Percentiles rank a stretch among this genome's conserved stretches.
phyloP scores from a whole-genome alignment of 2,113 vertebrate genomes.

The Oplegnathus fasciatus region DNA sequence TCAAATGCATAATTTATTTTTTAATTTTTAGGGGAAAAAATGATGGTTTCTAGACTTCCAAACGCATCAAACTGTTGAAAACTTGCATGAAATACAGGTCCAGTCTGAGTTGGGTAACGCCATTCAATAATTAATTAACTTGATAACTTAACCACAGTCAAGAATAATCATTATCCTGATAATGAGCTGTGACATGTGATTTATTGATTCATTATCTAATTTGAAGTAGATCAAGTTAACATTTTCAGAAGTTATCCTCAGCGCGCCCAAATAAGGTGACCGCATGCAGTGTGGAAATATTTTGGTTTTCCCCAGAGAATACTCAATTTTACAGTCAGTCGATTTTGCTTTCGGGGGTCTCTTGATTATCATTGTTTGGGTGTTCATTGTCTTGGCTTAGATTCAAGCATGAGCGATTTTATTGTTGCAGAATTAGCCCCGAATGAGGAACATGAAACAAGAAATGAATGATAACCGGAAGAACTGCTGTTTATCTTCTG shows the following conservation, averaged over 20 bases:
- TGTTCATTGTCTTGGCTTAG: conserved; percentile 43
- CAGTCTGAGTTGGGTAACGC: background rate
- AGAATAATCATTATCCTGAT: conserved; percentile 9
- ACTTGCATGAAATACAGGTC: conserved; percentile 34
- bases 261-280: background rate
- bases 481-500: background rate
- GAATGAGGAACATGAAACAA: background rate
- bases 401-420: conserved; percentile 51
- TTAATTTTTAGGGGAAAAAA: background rate
- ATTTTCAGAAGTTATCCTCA: conserved; percentile 40
- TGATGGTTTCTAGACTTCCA: conserved; percentile 17
- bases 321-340: conserved; percentile 47
- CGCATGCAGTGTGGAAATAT: conserved; percentile 37
- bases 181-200: conserved; percentile 29
- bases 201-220: conserved; percentile 56
- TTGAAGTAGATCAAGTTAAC: conserved; percentile 20
- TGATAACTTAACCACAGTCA: conserved; percentile 34
- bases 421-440: conserved; percentile 56
- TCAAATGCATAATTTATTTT: background rate
- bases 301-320: conserved; percentile 44
- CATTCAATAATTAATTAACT: conserved; percentile 72
- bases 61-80: conserved; percentile 33
- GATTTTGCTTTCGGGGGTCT: conserved; percentile 22
- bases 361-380: conserved; percentile 44
- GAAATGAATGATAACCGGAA: background rate